Base-by-base conservation (phyloP, 2,888 invertebrate genomes). In the Clistopyga incitator region DNA sequence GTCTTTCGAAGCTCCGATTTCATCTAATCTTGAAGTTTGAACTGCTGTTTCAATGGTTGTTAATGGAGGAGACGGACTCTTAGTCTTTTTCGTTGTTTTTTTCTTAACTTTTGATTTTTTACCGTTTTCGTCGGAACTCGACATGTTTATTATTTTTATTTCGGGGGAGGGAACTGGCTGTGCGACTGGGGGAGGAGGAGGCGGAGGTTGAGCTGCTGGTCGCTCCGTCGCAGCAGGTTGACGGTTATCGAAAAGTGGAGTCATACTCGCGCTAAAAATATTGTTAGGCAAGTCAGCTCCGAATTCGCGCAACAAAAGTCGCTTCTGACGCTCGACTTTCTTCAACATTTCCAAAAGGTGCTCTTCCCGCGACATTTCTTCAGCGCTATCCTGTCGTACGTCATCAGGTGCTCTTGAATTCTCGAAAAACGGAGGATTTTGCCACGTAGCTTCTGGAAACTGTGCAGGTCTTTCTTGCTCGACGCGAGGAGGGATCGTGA, bases 271-370 rank as follows among this genome's bases (percentile, higher is more conserved):
- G 42, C 88, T 90, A n/a, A 91, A 90, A 81, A 93, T 88, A 10
- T 89, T 88, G 42, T 90, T 89, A 0, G 93, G 92, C 64, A 93
- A 87, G 76, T 90, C 87, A 2, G 88, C 85, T 0, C 93, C 93
- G 56, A 91, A 92, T 84, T 93, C 93, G 61, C 90, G 83, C 45
- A 92, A 84, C 10, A 93, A 80, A 13, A 89, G 78, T 71, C 90
- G 86, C 59, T 92, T 93, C 54, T 91, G 90, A 18, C 88, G 89
- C 45, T 93, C 93, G n/a, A 93, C 88, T 83, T 90, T 92, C 64
- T 90, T 89, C 23, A 93, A 78, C 86, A 90, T 88, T 23, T 92
- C 90, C n/a, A 92, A 84, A 84, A 92, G 90, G 81, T 92, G 90
- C 74, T 91, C 91, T 54, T 91, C 90, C 0, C 89, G 90, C 0